phyloP scores from a whole-genome alignment of 2,888 invertebrate genomes.

The Drepana falcataria region DNA sequence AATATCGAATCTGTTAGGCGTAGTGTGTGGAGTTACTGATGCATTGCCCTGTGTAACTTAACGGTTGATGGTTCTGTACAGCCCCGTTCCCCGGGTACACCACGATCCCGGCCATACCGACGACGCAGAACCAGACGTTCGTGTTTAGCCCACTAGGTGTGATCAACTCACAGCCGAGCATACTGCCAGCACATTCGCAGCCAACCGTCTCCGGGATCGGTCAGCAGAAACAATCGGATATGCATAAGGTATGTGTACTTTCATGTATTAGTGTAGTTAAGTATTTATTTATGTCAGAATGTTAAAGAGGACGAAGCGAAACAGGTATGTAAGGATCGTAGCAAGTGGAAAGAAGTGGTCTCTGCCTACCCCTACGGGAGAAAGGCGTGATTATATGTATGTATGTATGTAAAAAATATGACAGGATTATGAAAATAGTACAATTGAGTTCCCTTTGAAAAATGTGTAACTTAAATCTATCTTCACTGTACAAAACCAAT shows the following conservation, averaged over 20 bases:
- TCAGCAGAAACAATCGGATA: conserved; percentile 80
- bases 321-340: too few relatives aligned
- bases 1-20: too few relatives aligned
- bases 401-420: too few relatives aligned
- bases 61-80: conserved; percentile 24
- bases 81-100: conserved; percentile 87
- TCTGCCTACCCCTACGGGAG: too few relatives aligned
- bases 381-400: too few relatives aligned
- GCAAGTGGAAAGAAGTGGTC: too few relatives aligned
- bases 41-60: not conserved
- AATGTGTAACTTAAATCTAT: too few relatives aligned
- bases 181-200: conserved; percentile 81
- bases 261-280: not conserved
- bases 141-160: conserved; percentile 86
- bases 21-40: not conserved
- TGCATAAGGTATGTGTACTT: conserved; percentile 72
- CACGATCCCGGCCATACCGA: conserved; percentile 86
- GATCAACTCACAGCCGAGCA: conserved; percentile 83
- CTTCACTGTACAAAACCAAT: too few relatives aligned
- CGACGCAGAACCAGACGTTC: conserved; percentile 87
- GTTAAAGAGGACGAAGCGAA: too few relatives aligned
- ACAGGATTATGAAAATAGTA: too few relatives aligned
- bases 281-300: too few relatives aligned
- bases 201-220: conserved; percentile 65
- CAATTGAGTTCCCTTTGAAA: too few relatives aligned